Percentiles rank a stretch among this genome's conserved stretches.
These are phyloP conservation scores for Morpho deidamia DNA, from an alignment of 2,888 invertebrate genomes.

Conservation along the genomic window DNA sequence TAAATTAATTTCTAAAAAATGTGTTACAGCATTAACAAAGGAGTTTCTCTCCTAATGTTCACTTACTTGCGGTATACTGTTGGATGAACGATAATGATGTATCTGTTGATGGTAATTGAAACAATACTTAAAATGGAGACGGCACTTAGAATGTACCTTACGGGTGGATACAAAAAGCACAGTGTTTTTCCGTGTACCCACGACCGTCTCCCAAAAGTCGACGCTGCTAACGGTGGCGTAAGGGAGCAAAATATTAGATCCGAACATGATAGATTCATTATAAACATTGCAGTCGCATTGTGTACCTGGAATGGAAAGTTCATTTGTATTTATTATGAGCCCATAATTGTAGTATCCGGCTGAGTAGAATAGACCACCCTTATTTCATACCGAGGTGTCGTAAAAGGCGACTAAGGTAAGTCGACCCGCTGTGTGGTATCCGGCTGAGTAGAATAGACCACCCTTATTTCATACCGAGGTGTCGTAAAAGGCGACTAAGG, in stretches of 20 bases:
- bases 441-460: too few relatives aligned
- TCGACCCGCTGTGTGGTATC: too few relatives aligned
- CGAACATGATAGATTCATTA: constrained; percentile 87
- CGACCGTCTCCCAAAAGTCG: constrained; percentile 83
- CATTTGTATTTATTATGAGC: too few relatives aligned
- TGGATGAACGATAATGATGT: constrained; percentile 89
- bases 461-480: too few relatives aligned
- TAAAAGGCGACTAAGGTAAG: too few relatives aligned
- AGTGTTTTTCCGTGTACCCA: constrained; percentile 85
- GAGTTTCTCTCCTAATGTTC: too few relatives aligned
- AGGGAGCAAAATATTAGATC: constrained; percentile 90
- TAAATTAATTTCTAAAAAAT: too few relatives aligned
- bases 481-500: too few relatives aligned
- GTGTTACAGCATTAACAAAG: too few relatives aligned
- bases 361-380: too few relatives aligned
- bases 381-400: too few relatives aligned
- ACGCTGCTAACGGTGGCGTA: constrained; percentile 87
- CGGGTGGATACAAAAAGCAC: constrained; percentile 85
- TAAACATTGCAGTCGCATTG: constrained; percentile 90
- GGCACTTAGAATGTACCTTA: constrained; percentile 86
- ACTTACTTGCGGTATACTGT: constrained; percentile 85
- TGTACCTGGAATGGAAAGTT: constrained; percentile 78
- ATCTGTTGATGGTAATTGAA: constrained; percentile 89
- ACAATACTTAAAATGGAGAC: constrained; percentile 88
- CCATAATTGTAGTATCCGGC: too few relatives aligned